Percentiles rank a stretch among this genome's conserved stretches.
Evolutionary conservation across 2,113 vertebrate species (phyloP).

Genomic region (Oncorhynchus keta): DNA sequence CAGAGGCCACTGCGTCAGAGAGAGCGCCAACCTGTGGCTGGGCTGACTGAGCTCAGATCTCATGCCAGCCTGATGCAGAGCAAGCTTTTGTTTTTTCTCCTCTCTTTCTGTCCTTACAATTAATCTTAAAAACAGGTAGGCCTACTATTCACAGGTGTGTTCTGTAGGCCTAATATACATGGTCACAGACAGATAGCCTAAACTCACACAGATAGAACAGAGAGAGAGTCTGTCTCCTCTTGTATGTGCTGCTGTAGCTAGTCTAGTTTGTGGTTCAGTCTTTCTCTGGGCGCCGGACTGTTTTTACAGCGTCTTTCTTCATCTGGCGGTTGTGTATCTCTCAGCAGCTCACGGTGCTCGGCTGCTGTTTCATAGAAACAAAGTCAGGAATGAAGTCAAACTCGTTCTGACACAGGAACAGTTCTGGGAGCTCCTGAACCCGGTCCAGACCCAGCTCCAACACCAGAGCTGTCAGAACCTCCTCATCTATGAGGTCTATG

Average conservation of each 20-base stretch:
- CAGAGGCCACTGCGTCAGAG: slow-evolving; percentile 50
- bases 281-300: slow-evolving; percentile 41
- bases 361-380: slow-evolving; percentile 86
- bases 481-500: slow-evolving; percentile 93
- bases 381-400: slow-evolving; percentile 96
- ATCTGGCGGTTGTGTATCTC: not conserved
- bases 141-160: slow-evolving; percentile 22
- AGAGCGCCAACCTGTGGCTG: slow-evolving; percentile 46
- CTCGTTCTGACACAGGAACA: slow-evolving; percentile 95
- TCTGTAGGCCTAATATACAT: slow-evolving; percentile 34
- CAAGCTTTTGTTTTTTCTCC: slow-evolving; percentile 10
- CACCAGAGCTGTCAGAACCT: slow-evolving; percentile 90
- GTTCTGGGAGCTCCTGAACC: slow-evolving; percentile 92
- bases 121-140: slow-evolving; percentile 22
- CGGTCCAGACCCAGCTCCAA: slow-evolving; percentile 92
- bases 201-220: slow-evolving; percentile 50
- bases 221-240: slow-evolving; percentile 51
- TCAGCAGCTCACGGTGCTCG: slow-evolving; percentile 93
- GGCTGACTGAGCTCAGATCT: slow-evolving; percentile 36
- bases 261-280: slow-evolving; percentile 23
- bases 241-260: slow-evolving; percentile 55
- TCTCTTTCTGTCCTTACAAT: slow-evolving; percentile 18
- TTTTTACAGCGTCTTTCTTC: too few species aligned
- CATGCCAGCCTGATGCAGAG: slow-evolving; percentile 3
- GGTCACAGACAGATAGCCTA: slow-evolving; percentile 56